Conservation (phyloP, 2,888 invertebrate genomes). For the Prenolepis imparis region DNA sequence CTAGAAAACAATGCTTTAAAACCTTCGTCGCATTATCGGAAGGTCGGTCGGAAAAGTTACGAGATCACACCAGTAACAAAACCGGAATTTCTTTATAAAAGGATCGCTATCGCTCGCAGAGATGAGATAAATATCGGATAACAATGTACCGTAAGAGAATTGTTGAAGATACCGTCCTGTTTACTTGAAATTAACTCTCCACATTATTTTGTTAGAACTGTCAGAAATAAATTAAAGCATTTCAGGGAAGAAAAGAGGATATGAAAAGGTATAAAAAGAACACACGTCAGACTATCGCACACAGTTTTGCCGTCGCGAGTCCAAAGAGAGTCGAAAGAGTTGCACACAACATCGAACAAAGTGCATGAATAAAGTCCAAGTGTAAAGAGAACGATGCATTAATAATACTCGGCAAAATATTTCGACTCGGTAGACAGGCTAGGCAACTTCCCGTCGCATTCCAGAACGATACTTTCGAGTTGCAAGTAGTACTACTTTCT, state of each 20-base stretch:
- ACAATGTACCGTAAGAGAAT: neutral
- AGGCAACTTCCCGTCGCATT: constrained; percentile 10
- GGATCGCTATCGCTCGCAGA: neutral
- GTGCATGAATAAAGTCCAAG: constrained; percentile 25
- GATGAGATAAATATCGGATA: constrained; percentile 8
- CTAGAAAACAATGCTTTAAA: constrained; percentile 34
- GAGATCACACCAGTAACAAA: neutral
- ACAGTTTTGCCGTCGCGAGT: neutral
- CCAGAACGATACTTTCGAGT: constrained; percentile 22
- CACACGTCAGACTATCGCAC: neutral
- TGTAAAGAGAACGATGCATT: neutral
- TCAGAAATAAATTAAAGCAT: neutral
- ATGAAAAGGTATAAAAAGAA: neutral
- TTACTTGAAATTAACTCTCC: neutral
- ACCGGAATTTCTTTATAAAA: constrained; percentile 8
- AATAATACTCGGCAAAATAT: constrained; percentile 5
- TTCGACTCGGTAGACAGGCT: neutral
- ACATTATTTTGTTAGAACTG: constrained; percentile 8
- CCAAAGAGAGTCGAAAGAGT: neutral
- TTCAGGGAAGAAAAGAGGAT: neutral
- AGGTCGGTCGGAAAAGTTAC: neutral
- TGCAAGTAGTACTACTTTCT: constrained; percentile 39
- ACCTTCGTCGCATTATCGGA: constrained; percentile 18
- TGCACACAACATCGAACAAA: neutral
- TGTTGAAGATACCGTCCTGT: neutral